Evolutionary conservation across 2,113 vertebrate genomes (phyloP).

Genomic region (Nerophis lumbriciformis): DNA sequence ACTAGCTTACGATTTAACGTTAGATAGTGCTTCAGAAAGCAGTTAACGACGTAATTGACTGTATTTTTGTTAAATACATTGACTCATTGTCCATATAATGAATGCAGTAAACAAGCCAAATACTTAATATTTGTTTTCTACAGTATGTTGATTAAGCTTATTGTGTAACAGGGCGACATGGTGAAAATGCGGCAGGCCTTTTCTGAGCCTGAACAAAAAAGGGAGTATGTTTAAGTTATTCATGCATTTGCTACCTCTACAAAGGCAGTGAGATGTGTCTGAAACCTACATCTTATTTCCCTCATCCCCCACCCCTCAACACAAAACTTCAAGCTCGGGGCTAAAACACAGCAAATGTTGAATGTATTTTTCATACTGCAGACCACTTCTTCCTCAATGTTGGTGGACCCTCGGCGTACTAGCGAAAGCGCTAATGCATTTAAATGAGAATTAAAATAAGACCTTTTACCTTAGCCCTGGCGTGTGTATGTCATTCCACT

Average conservation of each 20-base stretch:
- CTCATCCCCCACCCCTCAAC: background rate
- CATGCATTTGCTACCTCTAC: slow-evolving; percentile 43
- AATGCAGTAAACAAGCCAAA: too few species aligned
- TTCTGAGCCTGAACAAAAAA: slow-evolving; percentile 31
- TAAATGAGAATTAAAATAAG: slow-evolving; percentile 34
- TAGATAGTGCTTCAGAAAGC: too few species aligned
- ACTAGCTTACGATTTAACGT: too few species aligned
- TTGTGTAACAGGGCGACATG: too few species aligned
- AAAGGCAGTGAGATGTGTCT: slow-evolving; percentile 36
- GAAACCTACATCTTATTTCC: slow-evolving; percentile 15
- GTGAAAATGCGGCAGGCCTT: background rate
- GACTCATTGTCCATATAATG: too few species aligned
- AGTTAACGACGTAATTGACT: too few species aligned
- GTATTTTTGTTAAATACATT: too few species aligned
- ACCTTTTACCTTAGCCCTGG: slow-evolving; percentile 20
- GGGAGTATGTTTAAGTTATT: slow-evolving; percentile 46
- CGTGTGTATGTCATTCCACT: slow-evolving; percentile 10
- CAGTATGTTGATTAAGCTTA: too few species aligned
- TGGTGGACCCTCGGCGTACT: slow-evolving; percentile 21
- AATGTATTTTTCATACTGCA: slow-evolving; percentile 41
- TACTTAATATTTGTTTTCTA: too few species aligned
- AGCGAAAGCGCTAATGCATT: slow-evolving; percentile 45
- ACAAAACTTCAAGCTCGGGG: slow-evolving; percentile 12
- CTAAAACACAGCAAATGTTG: slow-evolving; percentile 30
- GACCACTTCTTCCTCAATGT: slow-evolving; percentile 23